Percentiles rank a stretch among this genome's conserved stretches.
phyloP scores from a whole-genome alignment of 1,140 invertebrate genomes.

The Euura lappo region DNA sequence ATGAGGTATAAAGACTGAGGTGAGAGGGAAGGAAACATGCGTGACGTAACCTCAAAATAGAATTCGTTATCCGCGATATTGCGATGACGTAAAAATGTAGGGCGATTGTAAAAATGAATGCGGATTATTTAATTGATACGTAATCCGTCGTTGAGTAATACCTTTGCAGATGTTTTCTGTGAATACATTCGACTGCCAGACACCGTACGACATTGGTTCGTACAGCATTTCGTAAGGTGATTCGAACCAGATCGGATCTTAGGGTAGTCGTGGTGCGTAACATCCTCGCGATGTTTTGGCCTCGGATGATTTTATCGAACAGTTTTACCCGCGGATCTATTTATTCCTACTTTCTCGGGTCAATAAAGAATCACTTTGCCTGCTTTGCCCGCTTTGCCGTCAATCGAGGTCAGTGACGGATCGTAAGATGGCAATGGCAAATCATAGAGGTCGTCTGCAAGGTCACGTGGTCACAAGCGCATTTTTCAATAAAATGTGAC shows the following conservation, averaged over 20 bases:
- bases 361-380: too few species aligned
- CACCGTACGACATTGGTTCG: conserved; percentile 65
- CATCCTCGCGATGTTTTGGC: conserved; percentile 57
- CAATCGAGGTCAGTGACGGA: conserved; percentile 15
- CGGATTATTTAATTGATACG: conserved; percentile 51
- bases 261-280: conserved; percentile 67
- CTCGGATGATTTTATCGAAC: not conserved
- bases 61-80: not conserved
- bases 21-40: too few species aligned
- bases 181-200: conserved; percentile 65
- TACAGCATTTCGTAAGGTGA: conserved; percentile 64
- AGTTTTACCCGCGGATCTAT: conserved; percentile 6
- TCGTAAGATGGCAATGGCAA: conserved; percentile 29
- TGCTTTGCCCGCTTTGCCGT: not conserved
- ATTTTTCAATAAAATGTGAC: conserved; percentile 6
- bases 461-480: conserved; percentile 42
- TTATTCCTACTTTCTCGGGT: conserved; percentile 13
- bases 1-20: too few species aligned
- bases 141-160: conserved; percentile 53
- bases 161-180: conserved; percentile 68
- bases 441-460: conserved; percentile 56
- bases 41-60: not conserved
- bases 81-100: too few species aligned
- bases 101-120: too few species aligned
- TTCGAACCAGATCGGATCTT: conserved; percentile 69